Conservation (phyloP, 2,113 vertebrate genomes). For the Aegypius monachus region DNA sequence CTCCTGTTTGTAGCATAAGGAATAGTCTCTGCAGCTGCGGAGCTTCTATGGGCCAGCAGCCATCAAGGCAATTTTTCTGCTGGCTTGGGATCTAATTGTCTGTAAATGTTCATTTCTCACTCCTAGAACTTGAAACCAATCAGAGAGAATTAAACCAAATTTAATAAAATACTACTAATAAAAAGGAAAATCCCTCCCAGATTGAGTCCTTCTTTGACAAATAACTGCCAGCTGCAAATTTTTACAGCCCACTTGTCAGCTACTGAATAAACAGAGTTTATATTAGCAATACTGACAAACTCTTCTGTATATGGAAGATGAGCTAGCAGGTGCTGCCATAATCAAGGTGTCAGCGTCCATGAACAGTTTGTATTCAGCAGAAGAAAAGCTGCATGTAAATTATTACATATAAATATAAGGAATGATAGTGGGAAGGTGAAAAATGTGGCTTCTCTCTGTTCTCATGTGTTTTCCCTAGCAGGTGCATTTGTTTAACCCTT, state of each 20-base stretch:
- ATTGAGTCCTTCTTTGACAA: slow-evolving; percentile 44
- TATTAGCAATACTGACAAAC: slow-evolving; percentile 31
- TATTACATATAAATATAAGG: slow-evolving; percentile 14
- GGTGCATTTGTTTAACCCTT: slow-evolving; percentile 1
- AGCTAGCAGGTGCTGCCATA: slow-evolving; percentile 47
- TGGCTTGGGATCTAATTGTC: slow-evolving; percentile 61
- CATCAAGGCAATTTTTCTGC: slow-evolving; percentile 43
- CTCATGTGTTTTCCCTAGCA: slow-evolving; percentile 1
- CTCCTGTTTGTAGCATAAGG: slow-evolving; percentile 18
- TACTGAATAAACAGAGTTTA: slow-evolving; percentile 40
- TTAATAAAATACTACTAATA: slow-evolving; percentile 51
- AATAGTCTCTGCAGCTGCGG: slow-evolving; percentile 32
- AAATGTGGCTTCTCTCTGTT: slow-evolving; percentile 6
- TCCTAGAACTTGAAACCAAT: slow-evolving; percentile 37
- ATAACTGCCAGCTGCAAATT: slow-evolving; percentile 39
- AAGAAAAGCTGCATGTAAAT: slow-evolving; percentile 26
- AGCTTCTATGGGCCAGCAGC: slow-evolving; percentile 42
- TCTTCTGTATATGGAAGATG: slow-evolving; percentile 4
- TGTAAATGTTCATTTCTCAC: slow-evolving; percentile 54
- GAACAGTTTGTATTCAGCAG: background rate
- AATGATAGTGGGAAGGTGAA: background rate
- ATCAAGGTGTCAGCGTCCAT: slow-evolving; percentile 41
- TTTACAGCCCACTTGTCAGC: slow-evolving; percentile 42
- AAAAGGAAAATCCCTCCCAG: slow-evolving; percentile 36
- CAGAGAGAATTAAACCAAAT: slow-evolving; percentile 61